Conservation (phyloP, 1,140 invertebrate species). For the Drosophila suzukii region DNA sequence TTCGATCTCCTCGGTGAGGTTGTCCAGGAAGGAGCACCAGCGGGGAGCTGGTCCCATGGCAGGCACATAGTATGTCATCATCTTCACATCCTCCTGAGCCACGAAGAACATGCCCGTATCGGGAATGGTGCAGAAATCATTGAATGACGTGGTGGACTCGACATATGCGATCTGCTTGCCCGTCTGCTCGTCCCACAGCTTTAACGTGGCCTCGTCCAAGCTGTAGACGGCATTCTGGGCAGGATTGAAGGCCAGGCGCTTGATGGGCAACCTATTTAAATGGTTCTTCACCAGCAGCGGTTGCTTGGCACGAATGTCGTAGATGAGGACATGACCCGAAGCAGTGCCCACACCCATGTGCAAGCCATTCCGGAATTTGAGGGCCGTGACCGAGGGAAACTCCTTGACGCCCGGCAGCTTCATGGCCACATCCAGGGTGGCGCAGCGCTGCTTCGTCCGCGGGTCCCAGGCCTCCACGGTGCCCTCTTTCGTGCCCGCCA, state of each 20-base stretch:
- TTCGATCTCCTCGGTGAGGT: slow-evolving; percentile 98
- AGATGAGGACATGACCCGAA: slow-evolving; percentile 96
- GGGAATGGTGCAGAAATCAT: slow-evolving; percentile 95
- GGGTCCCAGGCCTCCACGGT: slow-evolving; percentile 98
- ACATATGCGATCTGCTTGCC: slow-evolving; percentile 97
- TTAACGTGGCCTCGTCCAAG: slow-evolving; percentile 95
- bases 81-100: slow-evolving; percentile 97
- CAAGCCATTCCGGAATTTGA: slow-evolving; percentile 93
- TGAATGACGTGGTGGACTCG: slow-evolving; percentile 93
- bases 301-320: slow-evolving; percentile 96
- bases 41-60: slow-evolving; percentile 96
- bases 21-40: slow-evolving; percentile 99
- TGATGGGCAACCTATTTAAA: slow-evolving; percentile 96
- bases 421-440: slow-evolving; percentile 93
- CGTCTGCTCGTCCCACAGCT: slow-evolving; percentile 97
- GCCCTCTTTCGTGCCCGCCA: slow-evolving; percentile 96
- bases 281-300: slow-evolving; percentile 97
- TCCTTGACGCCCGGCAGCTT: slow-evolving; percentile 84
- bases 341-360: slow-evolving; percentile 96
- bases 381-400: slow-evolving; percentile 86
- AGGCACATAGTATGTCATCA: slow-evolving; percentile 97
- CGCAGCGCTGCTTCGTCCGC: slow-evolving; percentile 90
- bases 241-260: slow-evolving; percentile 93
- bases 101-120: slow-evolving; percentile 96
- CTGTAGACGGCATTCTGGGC: slow-evolving; percentile 94